Conservation (phyloP, 2,888 invertebrate species). For the Orthosia incerta region DNA sequence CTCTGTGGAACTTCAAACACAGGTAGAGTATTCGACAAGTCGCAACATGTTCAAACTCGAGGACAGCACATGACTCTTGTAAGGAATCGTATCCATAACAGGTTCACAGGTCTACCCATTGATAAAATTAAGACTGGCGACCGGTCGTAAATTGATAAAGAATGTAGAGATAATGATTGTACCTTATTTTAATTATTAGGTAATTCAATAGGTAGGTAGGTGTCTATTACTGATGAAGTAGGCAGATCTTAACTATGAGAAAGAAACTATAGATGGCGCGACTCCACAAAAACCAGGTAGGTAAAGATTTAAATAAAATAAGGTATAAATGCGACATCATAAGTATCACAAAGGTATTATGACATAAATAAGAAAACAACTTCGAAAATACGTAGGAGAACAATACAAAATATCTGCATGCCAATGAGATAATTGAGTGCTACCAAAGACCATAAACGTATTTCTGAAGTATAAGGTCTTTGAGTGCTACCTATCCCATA, state of each 20-base stretch:
- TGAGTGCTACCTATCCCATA: background rate
- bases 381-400: background rate
- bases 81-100: conserved; percentile 32
- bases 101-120: conserved; percentile 24
- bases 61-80: conserved; percentile 18
- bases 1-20: background rate
- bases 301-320: background rate
- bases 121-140: conserved; percentile 16
- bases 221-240: background rate
- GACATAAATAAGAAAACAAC: background rate
- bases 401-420: background rate
- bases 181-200: background rate
- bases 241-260: background rate
- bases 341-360: too few relatives aligned
- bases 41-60: conserved; percentile 44
- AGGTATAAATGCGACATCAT: background rate
- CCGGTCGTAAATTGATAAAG: conserved; percentile 8
- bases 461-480: too few relatives aligned
- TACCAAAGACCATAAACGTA: too few relatives aligned
- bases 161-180: conserved; percentile 3
- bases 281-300: background rate
- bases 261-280: background rate
- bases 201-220: background rate
- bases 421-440: background rate
- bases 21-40: conserved; percentile 46